Percentiles rank a stretch among this genome's conserved stretches.
These are phyloP conservation scores for Dynastes hyllus DNA, from an alignment of 2,888 invertebrate species.

Conservation along the genomic window DNA sequence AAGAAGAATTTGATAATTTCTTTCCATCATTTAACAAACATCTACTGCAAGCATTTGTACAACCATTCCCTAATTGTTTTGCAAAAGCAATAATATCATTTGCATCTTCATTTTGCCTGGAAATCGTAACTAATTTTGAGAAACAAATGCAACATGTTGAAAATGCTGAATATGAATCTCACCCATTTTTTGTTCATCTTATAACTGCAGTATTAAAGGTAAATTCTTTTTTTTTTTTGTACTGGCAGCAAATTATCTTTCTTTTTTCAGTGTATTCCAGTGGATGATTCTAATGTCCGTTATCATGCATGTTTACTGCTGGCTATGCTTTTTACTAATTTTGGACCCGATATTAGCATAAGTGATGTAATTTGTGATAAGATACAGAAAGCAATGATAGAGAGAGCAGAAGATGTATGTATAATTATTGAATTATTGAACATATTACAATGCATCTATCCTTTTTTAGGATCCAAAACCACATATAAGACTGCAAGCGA, in stretches of 20 bases:
- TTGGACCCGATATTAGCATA: slow-evolving; percentile 78
- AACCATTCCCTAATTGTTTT: neutral
- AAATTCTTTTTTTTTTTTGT: slow-evolving; percentile 17
- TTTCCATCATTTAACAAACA: slow-evolving; percentile 27
- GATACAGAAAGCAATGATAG: slow-evolving; percentile 81
- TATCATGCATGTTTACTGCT: slow-evolving; percentile 86
- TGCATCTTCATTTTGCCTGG: slow-evolving; percentile 35
- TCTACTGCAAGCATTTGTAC: slow-evolving; percentile 18
- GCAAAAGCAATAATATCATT: slow-evolving; percentile 29
- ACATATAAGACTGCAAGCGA: slow-evolving; percentile 86
- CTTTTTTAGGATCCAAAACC: slow-evolving; percentile 80
- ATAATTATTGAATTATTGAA: slow-evolving; percentile 30
- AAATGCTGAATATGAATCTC: slow-evolving; percentile 27
- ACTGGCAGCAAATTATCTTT: neutral
- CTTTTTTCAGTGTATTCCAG: slow-evolving; percentile 69
- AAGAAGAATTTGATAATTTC: slow-evolving; percentile 17
- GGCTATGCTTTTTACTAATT: slow-evolving; percentile 81
- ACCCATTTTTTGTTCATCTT: slow-evolving; percentile 39
- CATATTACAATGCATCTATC: neutral
- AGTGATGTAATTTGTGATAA: slow-evolving; percentile 85
- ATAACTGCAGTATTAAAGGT: slow-evolving; percentile 31
- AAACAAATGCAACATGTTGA: slow-evolving; percentile 7
- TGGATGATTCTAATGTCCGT: slow-evolving; percentile 75
- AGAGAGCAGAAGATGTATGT: slow-evolving; percentile 73
- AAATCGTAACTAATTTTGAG: slow-evolving; percentile 24